Percentiles rank a stretch among this genome's conserved stretches.
phyloP scores from a whole-genome alignment of 30 jellyfish, hydroid and myxozoan genomes.

The Aurelia sp. region DNA sequence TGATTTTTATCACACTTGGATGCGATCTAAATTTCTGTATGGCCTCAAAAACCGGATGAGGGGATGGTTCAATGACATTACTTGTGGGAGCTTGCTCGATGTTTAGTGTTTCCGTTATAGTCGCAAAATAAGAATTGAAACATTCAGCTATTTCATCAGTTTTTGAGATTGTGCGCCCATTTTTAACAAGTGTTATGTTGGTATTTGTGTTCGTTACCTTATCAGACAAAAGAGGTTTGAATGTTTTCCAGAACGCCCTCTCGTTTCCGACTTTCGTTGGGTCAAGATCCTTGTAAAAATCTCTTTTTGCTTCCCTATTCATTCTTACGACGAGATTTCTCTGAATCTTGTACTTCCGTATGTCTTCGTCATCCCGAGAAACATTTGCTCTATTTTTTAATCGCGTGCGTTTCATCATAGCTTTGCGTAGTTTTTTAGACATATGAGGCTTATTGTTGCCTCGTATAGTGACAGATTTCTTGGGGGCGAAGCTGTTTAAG shows the following conservation, averaged over 20 bases:
- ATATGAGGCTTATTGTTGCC: constrained; percentile 37
- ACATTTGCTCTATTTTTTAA: constrained; percentile 19
- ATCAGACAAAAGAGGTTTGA: constrained; percentile 13
- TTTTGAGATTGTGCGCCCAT: too few species aligned
- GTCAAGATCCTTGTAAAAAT: neutral
- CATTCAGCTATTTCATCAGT: too few species aligned
- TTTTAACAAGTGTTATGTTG: too few species aligned
- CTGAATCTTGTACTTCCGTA: constrained; percentile 1
- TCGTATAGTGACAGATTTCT: constrained; percentile 1
- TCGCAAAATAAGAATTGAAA: too few species aligned
- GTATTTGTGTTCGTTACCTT: neutral
- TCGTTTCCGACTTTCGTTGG: constrained; percentile 5
- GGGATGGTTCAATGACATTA: too few species aligned
- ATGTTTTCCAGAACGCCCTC: neutral
- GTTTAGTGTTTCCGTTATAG: too few species aligned
- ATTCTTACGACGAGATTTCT: too few species aligned
- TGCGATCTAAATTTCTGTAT: too few species aligned
- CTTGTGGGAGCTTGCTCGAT: too few species aligned
- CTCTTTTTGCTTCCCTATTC: neutral
- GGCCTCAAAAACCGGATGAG: too few species aligned
- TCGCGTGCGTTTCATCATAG: neutral
- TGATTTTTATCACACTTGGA: too few species aligned
- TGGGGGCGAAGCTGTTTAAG: constrained; percentile 14
- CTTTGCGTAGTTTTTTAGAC: constrained; percentile 15
- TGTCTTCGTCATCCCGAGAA: neutral